Evolutionary conservation across 2,888 invertebrate species (phyloP), one percentile per base, ranked within the genome.

Genomic region (Drosophila macrospina): DNA sequence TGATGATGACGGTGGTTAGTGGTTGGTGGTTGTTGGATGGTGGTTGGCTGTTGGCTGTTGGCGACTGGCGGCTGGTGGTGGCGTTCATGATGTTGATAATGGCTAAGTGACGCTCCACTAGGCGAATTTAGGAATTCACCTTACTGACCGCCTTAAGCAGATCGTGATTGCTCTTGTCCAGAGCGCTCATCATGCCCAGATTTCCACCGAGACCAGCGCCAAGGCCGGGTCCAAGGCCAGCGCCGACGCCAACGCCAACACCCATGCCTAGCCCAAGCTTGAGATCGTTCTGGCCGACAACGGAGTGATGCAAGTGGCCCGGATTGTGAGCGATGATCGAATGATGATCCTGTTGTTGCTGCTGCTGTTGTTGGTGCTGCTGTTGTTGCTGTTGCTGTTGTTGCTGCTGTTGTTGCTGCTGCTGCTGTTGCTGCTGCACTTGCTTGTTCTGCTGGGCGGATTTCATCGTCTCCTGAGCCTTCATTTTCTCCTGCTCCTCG

Each of bases 401-500:
- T 41, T 90, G 90, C 26, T 90, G 90, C 20, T 90, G 90, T 6
- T 91, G 90, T 10, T 90, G 90, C 24, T 90, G 90, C 39, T 91
- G 91, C 54, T 90, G 91, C 51, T 91, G 91, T 51, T 91, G 91
- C 69, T 89, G 90, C 74, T 86, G 89, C 84, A 92, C 91, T 74
- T 91, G 95, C 90, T 95, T 95, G 90, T 96, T 95, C 91, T 95
- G 94, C 93, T 96, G 96, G 90, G 96, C 96, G 92, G 97, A 96
- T 92, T 97, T 96, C 93, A 96, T 96, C 88, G 96, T 96, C 91
- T 97, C 96, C 93, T 97, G 97, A 90, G 97, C 96, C 92, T 97
- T 97, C 95, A 97, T 96, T 92, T 97, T 94, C 89, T 97, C 97
- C 91, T 97, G 97, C 91, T 97, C 97, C 92, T 98, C 97, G 59